phyloP scores from a whole-genome alignment of 2,113 vertebrate species.

The Halichoerus grypus region DNA sequence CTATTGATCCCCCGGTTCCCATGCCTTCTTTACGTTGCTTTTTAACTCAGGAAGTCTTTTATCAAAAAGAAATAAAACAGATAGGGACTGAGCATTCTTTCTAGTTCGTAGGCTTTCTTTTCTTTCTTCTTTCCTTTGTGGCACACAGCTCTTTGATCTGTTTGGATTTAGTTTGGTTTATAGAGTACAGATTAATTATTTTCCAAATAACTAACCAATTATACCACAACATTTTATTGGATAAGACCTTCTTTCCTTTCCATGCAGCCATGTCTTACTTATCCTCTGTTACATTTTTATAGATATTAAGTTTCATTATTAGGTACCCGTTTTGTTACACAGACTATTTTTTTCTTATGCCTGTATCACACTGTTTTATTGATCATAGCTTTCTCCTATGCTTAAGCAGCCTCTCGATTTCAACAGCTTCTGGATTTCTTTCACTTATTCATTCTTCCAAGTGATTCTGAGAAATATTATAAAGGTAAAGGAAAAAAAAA shows the following conservation, averaged over 20 bases:
- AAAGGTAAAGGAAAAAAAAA: neutral
- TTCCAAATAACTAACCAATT: neutral
- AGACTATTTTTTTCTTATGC: neutral
- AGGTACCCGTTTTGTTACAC: neutral
- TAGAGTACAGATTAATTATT: constrained; percentile 21
- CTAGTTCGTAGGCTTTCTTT: constrained; percentile 16
- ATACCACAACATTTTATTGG: neutral
- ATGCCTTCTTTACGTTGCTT: neutral
- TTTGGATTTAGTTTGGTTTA: constrained; percentile 23
- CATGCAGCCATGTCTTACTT: neutral
- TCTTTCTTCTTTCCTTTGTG: neutral
- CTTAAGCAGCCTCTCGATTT: neutral
- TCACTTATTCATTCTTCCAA: constrained; percentile 7
- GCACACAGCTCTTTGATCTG: constrained; percentile 8
- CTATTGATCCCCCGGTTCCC: neutral
- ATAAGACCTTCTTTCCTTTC: neutral
- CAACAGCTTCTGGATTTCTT: constrained; percentile 10
- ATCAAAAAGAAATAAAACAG: constrained; percentile 41
- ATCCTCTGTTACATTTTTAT: neutral
- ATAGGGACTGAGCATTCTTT: constrained; percentile 25
- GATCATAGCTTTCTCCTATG: neutral
- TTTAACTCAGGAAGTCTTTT: constrained; percentile 34
- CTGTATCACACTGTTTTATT: neutral
- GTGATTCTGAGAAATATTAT: constrained; percentile 38
- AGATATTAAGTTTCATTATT: neutral